Evolutionary conservation across 2,113 vertebrate species (phyloP), one percentile per base, ranked within the genome.

Genomic region (Tupaia tana): DNA sequence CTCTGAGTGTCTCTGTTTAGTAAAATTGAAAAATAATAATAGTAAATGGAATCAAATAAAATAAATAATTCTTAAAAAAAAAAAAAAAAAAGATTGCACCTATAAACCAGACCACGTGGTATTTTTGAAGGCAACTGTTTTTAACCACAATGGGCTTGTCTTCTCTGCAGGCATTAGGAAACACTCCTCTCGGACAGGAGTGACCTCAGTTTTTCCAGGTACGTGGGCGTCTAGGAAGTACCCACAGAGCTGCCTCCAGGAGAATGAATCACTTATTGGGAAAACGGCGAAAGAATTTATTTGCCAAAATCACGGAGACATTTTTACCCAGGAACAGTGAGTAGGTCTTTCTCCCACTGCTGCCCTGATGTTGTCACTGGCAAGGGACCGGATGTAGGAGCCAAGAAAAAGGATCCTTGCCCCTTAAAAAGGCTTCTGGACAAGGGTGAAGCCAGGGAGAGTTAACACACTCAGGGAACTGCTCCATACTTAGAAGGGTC

Each of bases 201-300:
- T 25, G 6, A 2, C 34, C 24, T 86, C 69, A 63, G 61, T 34
- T 27, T 82, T 83, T 93, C 91, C 87, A 88, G 31, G 16, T 34
- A 90, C 83, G 77, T 95, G 82, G 81, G 58, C 78, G 93, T 91
- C 64, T 78, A 91, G 94, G 87, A 97, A 94, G 71, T 64, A 71
- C 34, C 86, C 75, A 29, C 43, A 3, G 70, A 78, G 34, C 16
- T 19, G 75, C 29, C 24, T 84, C 59, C 24, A 64, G 85, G 34
- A 85, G 63, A 85, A 67, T 95, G 91, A 94, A 52, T 90, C 82
- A 85, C 70, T 95, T 70, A 81, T 24, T 31, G 20, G 59, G 94
- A 88, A 94, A 91, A 69, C 27, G 74, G 74, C 61, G 88, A 80
- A 69, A 61, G 29, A n/a, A 67, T 19, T 43, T 19, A 64, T 4